Conservation (phyloP, 2,113 vertebrate species). For the Anolis sagrei region DNA sequence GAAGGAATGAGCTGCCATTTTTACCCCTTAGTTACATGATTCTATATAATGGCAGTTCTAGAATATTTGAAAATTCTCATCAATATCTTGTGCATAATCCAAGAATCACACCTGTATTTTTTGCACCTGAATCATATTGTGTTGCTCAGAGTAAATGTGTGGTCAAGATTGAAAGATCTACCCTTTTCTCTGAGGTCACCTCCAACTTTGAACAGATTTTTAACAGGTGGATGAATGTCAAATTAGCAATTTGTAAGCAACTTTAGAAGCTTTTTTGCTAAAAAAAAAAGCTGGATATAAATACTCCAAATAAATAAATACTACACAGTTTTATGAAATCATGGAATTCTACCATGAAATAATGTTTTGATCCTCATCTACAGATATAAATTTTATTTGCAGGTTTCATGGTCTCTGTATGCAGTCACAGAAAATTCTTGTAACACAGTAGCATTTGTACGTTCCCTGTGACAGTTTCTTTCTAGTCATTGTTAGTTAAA, state of each 20-base stretch:
- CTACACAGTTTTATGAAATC: neutral
- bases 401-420: neutral
- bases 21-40: neutral
- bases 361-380: neutral
- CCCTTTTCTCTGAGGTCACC: neutral
- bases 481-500: neutral
- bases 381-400: neutral
- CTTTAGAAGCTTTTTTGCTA: too few species aligned
- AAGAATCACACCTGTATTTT: too few species aligned
- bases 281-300: too few species aligned
- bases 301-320: too few species aligned
- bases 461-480: neutral
- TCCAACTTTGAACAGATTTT: neutral
- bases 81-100: neutral
- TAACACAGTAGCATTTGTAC: conserved; percentile 1
- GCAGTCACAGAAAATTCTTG: neutral
- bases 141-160: neutral
- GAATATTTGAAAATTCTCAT: neutral
- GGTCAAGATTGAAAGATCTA: neutral
- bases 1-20: neutral
- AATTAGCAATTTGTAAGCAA: too few species aligned
- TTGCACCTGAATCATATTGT: too few species aligned
- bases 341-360: conserved; percentile 2
- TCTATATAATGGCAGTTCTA: conserved; percentile 2
- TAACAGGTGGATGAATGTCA: neutral